Base-by-base conservation (phyloP, 2,797 vertebrate genomes). In the Pseudochromis fuscus region DNA sequence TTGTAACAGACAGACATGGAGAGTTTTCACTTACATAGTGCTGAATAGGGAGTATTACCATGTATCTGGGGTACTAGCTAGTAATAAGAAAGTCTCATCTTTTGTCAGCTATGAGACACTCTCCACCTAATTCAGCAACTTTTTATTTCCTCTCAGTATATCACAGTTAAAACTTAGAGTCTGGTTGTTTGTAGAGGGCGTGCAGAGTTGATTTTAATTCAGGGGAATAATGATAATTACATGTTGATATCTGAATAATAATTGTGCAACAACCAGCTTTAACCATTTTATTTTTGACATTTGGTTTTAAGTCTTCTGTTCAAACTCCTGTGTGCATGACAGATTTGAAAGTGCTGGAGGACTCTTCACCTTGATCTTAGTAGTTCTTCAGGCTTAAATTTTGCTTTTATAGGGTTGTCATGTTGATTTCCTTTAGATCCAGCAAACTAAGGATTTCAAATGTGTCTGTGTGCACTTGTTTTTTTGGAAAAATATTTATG, bases 81-180 rank as follows among this genome's bases (percentile, higher is more conserved):
- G 23, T 68, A 37, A 75, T 40, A 13, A 64, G 79, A 71, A 59
- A 38, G 30, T 13, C 9, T 57, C n/a, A 3, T 66, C 24, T 75
- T 72, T 67, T 57, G 25, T 72, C 31, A 79, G 25, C 28, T 12
- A 13, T n/a, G n/a, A n/a, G n/a, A n/a, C n/a, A 30, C 40, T 27
- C 18, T 55, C 27, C 31, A 25, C 50, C 30, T 40, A 24, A 23
- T 56, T 58, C 42, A 66, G n/a, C 18, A 31, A 28, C 28, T 59
- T 42, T 59, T 42, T 57, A 12, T 21, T 69, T 35, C 25, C 21
- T 4, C 3, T 16, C 4, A 33, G 28, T 4, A 42, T 15, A 12
- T 50, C 12, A 31, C 21, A 68, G 4, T 21, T 48, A 30, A 67
- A 48, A 28, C 16, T 16, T 37, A 21, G 19, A 21, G 4, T 35